Evolutionary conservation across 2,113 vertebrate genomes (phyloP).

Genomic region (Varanus salvator): DNA sequence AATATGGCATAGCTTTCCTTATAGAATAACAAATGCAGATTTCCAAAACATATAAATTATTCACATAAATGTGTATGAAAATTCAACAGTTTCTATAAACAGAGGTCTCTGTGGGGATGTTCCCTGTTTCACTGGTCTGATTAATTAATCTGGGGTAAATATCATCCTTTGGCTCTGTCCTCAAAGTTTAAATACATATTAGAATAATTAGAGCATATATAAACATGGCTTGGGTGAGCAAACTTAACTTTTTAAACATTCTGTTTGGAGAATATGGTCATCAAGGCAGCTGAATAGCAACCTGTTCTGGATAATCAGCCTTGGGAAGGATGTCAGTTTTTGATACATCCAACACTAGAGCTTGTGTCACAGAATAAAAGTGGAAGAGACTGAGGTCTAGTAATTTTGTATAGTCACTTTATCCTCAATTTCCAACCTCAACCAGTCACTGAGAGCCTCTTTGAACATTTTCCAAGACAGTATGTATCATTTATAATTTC

Average conservation of each 20-base stretch:
- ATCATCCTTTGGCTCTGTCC: slow-evolving; percentile 20
- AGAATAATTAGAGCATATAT: slow-evolving; percentile 8
- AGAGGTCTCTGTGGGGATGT: slow-evolving; percentile 24
- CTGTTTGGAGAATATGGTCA: background rate
- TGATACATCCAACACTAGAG: too few relatives aligned
- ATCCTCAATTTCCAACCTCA: background rate
- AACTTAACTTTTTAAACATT: background rate
- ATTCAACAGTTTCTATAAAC: slow-evolving; percentile 14
- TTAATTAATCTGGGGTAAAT: slow-evolving; percentile 29
- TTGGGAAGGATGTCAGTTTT: background rate
- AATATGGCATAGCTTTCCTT: background rate
- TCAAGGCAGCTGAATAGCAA: background rate
- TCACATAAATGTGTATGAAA: slow-evolving; percentile 1
- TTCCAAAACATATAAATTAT: slow-evolving; percentile 30
- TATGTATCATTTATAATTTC: background rate
- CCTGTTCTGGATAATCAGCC: background rate
- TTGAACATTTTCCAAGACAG: background rate
- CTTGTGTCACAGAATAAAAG: background rate
- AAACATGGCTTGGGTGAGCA: background rate
- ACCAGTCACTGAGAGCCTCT: background rate
- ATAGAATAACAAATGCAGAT: slow-evolving; percentile 4
- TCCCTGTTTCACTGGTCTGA: slow-evolving; percentile 23
- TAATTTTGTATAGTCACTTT: background rate
- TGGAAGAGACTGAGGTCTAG: background rate
- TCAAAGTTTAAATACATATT: slow-evolving; percentile 22